A percentile compares a stretch with the other conserved stretches of the same genome.
phyloP scores from a whole-genome alignment of 2,797 vertebrate genomes.

The Picus viridis region DNA sequence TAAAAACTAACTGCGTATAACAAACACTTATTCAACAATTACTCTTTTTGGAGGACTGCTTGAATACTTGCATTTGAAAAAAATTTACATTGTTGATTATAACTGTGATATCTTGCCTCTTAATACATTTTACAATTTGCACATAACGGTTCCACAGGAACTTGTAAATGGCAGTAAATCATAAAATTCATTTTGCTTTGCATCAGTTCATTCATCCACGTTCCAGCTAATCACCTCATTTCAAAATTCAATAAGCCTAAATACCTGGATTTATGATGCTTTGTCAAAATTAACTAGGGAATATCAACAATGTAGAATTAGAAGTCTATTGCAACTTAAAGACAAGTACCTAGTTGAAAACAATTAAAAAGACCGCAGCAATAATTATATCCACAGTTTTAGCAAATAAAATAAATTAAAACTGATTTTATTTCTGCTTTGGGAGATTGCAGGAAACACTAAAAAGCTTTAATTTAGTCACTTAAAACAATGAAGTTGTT shows the following conservation, averaged over 20 bases:
- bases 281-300: constrained; percentile 82
- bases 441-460: constrained; percentile 80
- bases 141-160: constrained; percentile 80
- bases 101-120: constrained; percentile 78
- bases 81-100: constrained; percentile 78
- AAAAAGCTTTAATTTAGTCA: constrained; percentile 81
- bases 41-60: constrained; percentile 57
- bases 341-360: constrained; percentile 84
- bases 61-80: constrained; percentile 65
- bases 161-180: constrained; percentile 80
- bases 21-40: constrained; percentile 77
- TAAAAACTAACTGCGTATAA: constrained; percentile 75
- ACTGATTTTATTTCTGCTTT: constrained; percentile 85
- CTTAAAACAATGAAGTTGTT: constrained; percentile 78
- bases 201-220: constrained; percentile 81
- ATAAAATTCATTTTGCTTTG: constrained; percentile 87
- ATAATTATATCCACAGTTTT: constrained; percentile 85
- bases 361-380: constrained; percentile 84
- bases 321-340: constrained; percentile 82
- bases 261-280: constrained; percentile 86
- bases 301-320: constrained; percentile 79
- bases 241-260: constrained; percentile 88
- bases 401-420: constrained; percentile 89
- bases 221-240: constrained; percentile 84
- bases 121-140: constrained; percentile 80